Conservation (phyloP, 1,140 invertebrate species). For the Drosophila orena region DNA sequence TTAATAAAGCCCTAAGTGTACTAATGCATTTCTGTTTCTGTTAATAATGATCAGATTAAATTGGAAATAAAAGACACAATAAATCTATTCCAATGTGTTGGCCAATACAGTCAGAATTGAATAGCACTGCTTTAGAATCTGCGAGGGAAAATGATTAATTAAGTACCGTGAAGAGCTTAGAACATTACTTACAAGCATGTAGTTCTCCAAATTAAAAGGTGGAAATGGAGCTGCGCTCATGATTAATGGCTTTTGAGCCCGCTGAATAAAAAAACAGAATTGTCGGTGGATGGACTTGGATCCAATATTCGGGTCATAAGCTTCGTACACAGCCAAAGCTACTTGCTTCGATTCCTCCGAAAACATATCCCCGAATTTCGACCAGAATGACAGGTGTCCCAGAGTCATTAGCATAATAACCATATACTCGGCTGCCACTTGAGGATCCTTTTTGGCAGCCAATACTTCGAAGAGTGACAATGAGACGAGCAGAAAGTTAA, state of each 20-base stretch:
- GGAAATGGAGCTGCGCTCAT: conserved; percentile 44
- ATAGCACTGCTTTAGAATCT: conserved; percentile 65
- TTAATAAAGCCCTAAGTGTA: conserved; percentile 12
- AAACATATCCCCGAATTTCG: conserved; percentile 51
- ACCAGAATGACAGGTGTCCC: conserved; percentile 46
- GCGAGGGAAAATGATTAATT: not conserved
- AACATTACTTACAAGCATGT: conserved; percentile 43
- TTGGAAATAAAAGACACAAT: too few relatives aligned
- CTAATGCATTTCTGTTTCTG: not conserved
- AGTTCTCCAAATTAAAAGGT: conserved; percentile 42
- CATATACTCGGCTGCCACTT: conserved; percentile 36
- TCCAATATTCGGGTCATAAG: conserved; percentile 26
- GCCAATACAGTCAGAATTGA: conserved; percentile 54
- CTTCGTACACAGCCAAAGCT: conserved; percentile 44
- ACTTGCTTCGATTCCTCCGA: conserved; percentile 40
- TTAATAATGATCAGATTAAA: not conserved
- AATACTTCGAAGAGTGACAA: conserved; percentile 48
- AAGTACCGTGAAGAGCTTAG: not conserved
- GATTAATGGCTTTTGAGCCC: conserved; percentile 36
- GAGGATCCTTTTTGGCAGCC: conserved; percentile 27
- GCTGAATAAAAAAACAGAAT: conserved; percentile 37
- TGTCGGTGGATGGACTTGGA: conserved; percentile 14
- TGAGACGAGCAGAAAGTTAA: conserved; percentile 43
- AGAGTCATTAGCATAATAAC: conserved; percentile 40
- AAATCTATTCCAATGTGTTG: conserved; percentile 44